Evolutionary conservation across 2,113 vertebrate species (phyloP).

Genomic region (Cacatua alba): DNA sequence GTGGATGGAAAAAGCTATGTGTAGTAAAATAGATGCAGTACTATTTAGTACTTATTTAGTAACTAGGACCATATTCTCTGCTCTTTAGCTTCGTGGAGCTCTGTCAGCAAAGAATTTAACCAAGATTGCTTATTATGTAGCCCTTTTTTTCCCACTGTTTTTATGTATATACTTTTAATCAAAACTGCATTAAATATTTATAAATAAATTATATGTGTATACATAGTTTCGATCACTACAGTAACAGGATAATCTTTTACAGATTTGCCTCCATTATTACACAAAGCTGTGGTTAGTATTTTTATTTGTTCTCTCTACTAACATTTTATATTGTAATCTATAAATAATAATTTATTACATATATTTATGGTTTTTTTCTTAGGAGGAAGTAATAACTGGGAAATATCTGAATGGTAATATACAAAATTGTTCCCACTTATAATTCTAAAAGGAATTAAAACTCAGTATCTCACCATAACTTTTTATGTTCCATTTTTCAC

Average conservation of each 20-base stretch:
- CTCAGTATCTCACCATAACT: neutral
- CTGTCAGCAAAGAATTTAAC: neutral
- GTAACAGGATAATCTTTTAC: conserved; percentile 53
- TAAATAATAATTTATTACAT: neutral
- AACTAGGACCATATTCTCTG: neutral
- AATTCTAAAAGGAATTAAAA: conserved; percentile 23
- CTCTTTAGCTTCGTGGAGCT: neutral
- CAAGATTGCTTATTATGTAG: neutral
- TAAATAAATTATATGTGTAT: neutral
- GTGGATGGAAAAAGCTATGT: neutral
- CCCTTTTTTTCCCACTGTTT: neutral
- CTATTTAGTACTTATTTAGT: neutral
- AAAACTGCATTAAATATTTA: neutral
- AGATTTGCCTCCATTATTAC: conserved; percentile 79
- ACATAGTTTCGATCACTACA: neutral
- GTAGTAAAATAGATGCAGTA: neutral
- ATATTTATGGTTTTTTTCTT: conserved; percentile 37
- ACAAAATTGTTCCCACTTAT: neutral
- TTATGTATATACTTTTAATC: neutral
- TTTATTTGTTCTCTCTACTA: conserved; percentile 27
- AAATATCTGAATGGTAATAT: conserved; percentile 83
- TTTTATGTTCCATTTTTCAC: conserved; percentile 63
- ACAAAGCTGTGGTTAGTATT: conserved; percentile 80
- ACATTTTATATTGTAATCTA: neutral
- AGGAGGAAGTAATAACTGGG: conserved; percentile 81